These are phyloP conservation scores for Hoplias malabaricus DNA, from an alignment of 2,113 vertebrate genomes.

Conservation along the genomic window DNA sequence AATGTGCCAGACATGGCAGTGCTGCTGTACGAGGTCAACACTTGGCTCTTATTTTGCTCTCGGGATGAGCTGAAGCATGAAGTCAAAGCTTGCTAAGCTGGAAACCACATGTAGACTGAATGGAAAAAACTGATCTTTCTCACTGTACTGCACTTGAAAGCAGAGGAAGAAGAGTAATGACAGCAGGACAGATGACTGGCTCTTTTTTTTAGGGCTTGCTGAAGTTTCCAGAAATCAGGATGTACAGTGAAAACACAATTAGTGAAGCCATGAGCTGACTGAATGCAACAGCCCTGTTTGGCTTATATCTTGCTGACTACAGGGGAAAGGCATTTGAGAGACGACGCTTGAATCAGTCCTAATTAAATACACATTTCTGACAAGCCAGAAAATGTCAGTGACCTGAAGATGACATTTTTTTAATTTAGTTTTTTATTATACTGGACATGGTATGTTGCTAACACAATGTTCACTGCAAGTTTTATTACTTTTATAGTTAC, in stretches of 20 bases:
- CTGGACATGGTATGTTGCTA: not conserved
- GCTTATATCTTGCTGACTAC: not conserved
- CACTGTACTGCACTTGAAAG: not conserved
- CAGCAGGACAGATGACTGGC: slow-evolving; percentile 1
- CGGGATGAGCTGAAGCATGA: not conserved
- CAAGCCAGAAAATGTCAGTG: not conserved
- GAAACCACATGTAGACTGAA: slow-evolving; percentile 18
- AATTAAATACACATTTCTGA: not conserved
- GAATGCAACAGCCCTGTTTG: not conserved
- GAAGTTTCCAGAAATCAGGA: slow-evolving; percentile 4
- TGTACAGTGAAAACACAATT: slow-evolving; percentile 4
- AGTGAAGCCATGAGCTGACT: slow-evolving; percentile 10
- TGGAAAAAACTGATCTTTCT: slow-evolving; percentile 8
- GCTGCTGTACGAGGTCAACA: too few relatives aligned
- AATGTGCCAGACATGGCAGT: too few relatives aligned
- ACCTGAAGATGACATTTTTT: not conserved
- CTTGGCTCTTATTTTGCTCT: not conserved
- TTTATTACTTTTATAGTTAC: too few relatives aligned
- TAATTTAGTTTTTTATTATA: not conserved
- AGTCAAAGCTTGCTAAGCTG: not conserved
- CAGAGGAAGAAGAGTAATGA: not conserved
- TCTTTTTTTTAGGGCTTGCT: slow-evolving; percentile 5
- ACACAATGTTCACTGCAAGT: too few relatives aligned
- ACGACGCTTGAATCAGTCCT: not conserved
- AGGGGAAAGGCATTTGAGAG: not conserved